Conservation (phyloP, 2,113 vertebrate genomes). For the Enhydra lutris region DNA sequence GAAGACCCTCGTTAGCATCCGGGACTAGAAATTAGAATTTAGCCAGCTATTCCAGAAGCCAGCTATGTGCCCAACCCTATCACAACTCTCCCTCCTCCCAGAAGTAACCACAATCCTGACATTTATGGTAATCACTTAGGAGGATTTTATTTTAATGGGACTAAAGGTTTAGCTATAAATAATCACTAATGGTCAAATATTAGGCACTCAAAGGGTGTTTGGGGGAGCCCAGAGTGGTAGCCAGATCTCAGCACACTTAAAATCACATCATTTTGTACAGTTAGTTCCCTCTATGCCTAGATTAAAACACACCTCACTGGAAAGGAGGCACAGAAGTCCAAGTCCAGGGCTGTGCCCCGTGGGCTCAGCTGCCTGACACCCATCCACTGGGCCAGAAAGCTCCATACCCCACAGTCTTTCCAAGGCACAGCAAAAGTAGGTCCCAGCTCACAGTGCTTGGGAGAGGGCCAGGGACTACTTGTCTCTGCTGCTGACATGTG, state of each 20-base stretch:
- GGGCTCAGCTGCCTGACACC: neutral
- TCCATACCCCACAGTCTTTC: neutral
- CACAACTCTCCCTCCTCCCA: neutral
- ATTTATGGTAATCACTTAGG: constrained; percentile 46
- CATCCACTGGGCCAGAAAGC: neutral
- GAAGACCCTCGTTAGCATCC: neutral
- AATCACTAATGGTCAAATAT: constrained; percentile 51
- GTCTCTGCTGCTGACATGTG: neutral
- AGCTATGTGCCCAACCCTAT: neutral
- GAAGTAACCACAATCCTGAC: constrained; percentile 7
- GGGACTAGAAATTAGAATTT: constrained; percentile 15
- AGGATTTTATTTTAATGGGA: constrained; percentile 63
- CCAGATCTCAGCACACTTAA: constrained; percentile 22
- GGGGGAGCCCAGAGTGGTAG: neutral
- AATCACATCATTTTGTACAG: neutral
- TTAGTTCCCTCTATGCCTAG: neutral
- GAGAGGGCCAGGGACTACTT: neutral
- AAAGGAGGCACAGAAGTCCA: neutral
- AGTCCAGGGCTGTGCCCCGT: neutral
- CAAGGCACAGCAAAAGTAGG: neutral
- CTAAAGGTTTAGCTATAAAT: constrained; percentile 58
- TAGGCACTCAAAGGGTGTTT: neutral
- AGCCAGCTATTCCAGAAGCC: neutral
- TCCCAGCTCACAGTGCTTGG: neutral
- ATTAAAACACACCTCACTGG: neutral